phyloP scores from a whole-genome alignment of 1,140 invertebrate genomes.

The Steinernema feltiae region DNA sequence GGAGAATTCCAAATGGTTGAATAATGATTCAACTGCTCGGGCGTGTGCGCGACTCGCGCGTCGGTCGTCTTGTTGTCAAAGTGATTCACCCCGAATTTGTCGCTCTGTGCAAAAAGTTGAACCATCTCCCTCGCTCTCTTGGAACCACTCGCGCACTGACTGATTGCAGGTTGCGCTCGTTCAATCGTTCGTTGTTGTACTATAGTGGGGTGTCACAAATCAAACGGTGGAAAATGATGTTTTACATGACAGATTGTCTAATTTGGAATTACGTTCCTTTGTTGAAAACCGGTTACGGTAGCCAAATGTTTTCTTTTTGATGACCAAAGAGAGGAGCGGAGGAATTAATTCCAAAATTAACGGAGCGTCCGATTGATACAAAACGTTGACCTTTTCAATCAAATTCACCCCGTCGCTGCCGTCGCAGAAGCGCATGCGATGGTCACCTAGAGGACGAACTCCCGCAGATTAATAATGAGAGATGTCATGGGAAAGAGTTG shows the following conservation, averaged over 20 bases:
- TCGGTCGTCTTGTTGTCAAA: neutral
- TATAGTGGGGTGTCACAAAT: neutral
- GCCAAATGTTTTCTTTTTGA: neutral
- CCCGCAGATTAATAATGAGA: neutral
- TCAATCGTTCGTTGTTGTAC: neutral
- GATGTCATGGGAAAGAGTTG: neutral
- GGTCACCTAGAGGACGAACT: neutral
- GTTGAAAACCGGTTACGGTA: neutral
- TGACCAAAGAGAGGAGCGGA: neutral
- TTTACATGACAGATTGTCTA: conserved; percentile 3
- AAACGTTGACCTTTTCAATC: conserved; percentile 13
- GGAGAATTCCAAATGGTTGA: conserved; percentile 7
- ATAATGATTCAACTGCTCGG: conserved; percentile 6
- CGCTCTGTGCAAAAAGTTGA: conserved; percentile 8
- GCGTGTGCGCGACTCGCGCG: neutral
- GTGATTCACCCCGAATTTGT: conserved; percentile 1
- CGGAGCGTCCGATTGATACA: neutral
- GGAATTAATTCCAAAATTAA: neutral
- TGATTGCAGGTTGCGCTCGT: neutral
- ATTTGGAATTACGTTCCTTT: neutral
- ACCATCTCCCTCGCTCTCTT: neutral
- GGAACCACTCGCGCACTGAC: neutral
- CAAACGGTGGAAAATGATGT: conserved; percentile 5
- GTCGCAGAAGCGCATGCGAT: neutral
- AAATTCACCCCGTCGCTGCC: neutral